Evolutionary conservation across 1,140 invertebrate genomes (phyloP), one percentile per base, ranked within the genome.

Genomic region (Ptiloglossa arizonensis): DNA sequence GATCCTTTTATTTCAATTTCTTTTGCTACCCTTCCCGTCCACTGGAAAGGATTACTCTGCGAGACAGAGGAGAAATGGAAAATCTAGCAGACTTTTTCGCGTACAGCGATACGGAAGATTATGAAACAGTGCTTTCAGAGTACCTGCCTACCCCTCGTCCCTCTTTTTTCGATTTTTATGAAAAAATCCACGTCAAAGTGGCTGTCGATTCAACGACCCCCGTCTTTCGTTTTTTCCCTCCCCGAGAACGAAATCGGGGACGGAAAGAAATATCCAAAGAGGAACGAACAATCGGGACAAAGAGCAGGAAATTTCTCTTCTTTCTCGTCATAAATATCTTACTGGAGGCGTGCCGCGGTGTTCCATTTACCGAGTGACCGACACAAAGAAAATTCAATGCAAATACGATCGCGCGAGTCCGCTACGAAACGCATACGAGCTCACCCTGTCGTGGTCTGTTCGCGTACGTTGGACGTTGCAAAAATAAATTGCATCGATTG

Each of bases 401-500:
- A 32, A 38, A 41, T 22, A 5, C 6, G 41, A 60, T 1, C 41
- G 41, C 41, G 35, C 35, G 9, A 9, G 41, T n/a, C 27, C 4
- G 35, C 29, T n/a, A 11, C 9, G 17, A 67, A n/a, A 22, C 29
- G 17, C 8, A 17, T 1, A n/a, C 32, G 29, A 62, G n/a, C 5
- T 27, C 24, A n/a, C n/a, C 8, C 24, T 11, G 17, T 48, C 44
- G 0, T n/a, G 15, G 17, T 24, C 32, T 48, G 29, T 15, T 24
- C 22, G 32, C n/a, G 22, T 22, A n/a, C 41, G 29, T 48, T n/a
- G 57, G 27, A 35, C 11, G 8, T 24, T 63, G 22, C n/a, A 32
- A 48, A 72, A 62, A 72, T 32, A 38, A 27, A 60, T 62, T 27
- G 15, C 22, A 27, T 72, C 44, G 46, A 52, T 72, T 62, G 19